Evolutionary conservation across 2,113 vertebrate species (phyloP).

Genomic region (Calidris pygmaea): DNA sequence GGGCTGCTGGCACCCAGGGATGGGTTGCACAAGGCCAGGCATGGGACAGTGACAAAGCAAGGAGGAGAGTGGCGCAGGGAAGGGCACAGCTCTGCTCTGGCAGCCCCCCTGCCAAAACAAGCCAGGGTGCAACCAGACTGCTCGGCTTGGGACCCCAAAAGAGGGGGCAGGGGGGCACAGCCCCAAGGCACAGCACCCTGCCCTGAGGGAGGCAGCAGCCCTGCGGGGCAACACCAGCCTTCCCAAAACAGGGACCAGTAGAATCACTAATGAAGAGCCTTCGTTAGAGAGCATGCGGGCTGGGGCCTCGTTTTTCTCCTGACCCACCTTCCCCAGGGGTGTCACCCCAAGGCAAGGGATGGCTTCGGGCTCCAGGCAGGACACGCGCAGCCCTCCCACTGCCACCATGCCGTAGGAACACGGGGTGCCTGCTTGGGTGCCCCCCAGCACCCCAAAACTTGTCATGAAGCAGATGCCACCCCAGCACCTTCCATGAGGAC

Average conservation of each 20-base stretch:
- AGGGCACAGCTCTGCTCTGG: not conserved
- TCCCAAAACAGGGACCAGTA: not conserved
- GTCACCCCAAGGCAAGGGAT: not conserved
- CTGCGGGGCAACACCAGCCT: not conserved
- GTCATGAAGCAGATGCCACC: not conserved
- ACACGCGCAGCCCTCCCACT: not conserved
- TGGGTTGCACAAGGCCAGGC: not conserved
- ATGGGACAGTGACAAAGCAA: fast-evolving
- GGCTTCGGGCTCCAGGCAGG: not conserved
- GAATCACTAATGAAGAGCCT: not conserved
- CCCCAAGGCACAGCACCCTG: not conserved
- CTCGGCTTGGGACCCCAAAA: not conserved
- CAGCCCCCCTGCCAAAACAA: not conserved
- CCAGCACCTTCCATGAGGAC: not conserved
- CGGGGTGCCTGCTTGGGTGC: not conserved
- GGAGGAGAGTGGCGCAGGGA: not conserved
- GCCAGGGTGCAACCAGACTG: not conserved
- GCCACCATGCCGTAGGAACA: not conserved
- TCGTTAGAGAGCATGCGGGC: fast-evolving
- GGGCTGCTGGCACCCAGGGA: fast-evolving
- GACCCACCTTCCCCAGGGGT: fast-evolving
- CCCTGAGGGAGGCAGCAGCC: fast-evolving
- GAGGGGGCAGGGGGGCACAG: fast-evolving
- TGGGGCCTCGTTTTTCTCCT: not conserved
- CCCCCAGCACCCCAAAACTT: not conserved